Base-by-base conservation (phyloP, 2,888 invertebrate genomes). In the Agelastica alni region DNA sequence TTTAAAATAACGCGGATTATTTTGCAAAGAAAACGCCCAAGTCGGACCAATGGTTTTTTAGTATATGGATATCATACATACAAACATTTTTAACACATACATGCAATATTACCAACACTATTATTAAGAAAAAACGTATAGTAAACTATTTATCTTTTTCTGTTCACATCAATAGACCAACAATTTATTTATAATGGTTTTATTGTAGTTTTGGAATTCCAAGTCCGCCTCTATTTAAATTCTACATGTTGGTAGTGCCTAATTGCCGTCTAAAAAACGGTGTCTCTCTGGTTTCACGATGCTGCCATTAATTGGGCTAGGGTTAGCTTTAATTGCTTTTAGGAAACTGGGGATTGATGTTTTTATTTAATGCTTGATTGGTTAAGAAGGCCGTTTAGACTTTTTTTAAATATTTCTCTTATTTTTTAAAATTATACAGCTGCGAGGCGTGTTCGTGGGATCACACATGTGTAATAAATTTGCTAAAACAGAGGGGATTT, bases 261-360 rank as follows among this genome's bases (percentile, higher is more conserved):
- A 44, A 44, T 44, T 44, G 44, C 12, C 14, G 31, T 31, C 44
- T 31, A 17, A 44, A 44, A 44, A 44, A 44, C 44, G 31, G 26
- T 12, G n/a, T n/a, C 31, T 22, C 44, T 7, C 44, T 44, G 44
- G 44, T 44, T 44, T n/a, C 18, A 12, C 10, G n/a, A n/a, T 28
- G 14, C 44, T 30, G 6, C 42, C 44, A 31, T 44, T 44, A 44
- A 44, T 44, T 44, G 44, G 44, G 44, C 31, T 44, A 44, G 31
- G 44, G 44, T 44, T 44, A 31, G 30, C 9, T 44, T 44, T 44
- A 44, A 44, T 44, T 44, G 44, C 31, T 44, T 44, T 44, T 31
- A 17, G 17, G 44, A 18, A 13, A 42, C 10, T 26, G 22, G 22
- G 41, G 16, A 44, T 31, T 44, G 44, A 44, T 44, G 31, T 30